Evolutionary conservation across 2,113 vertebrate genomes (phyloP).

Genomic region (Butastur rufipennis): DNA sequence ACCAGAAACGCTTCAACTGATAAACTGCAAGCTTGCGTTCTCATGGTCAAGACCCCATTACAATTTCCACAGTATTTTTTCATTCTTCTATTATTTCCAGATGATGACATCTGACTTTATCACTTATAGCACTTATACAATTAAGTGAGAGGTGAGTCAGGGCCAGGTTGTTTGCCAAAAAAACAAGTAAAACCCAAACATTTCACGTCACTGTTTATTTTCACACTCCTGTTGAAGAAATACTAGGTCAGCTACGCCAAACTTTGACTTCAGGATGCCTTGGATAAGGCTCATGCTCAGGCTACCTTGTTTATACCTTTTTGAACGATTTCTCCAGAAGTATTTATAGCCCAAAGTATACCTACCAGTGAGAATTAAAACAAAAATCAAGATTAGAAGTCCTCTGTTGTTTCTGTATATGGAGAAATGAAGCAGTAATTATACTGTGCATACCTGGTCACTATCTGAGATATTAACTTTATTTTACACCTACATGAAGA

Average conservation of each 20-base stretch:
- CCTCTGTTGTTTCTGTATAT: background rate
- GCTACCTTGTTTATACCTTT: background rate
- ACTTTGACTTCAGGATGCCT: background rate
- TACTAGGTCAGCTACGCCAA: background rate
- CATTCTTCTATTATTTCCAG: constrained; percentile 46
- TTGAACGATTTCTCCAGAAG: background rate
- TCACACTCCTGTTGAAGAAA: constrained; percentile 40
- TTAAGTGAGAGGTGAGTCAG: constrained; percentile 54
- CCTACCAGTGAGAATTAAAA: background rate
- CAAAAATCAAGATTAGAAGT: background rate
- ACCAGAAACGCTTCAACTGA: background rate
- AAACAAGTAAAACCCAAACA: constrained; percentile 44
- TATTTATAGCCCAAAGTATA: background rate
- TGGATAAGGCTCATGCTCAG: background rate
- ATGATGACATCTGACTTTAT: constrained; percentile 45
- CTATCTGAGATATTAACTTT: background rate
- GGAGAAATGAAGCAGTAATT: background rate
- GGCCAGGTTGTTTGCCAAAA: constrained; percentile 43
- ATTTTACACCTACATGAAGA: background rate
- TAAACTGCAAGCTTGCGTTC: background rate
- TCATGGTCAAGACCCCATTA: background rate
- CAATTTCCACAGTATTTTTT: background rate
- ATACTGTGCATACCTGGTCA: background rate
- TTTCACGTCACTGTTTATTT: constrained; percentile 50
- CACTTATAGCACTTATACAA: constrained; percentile 11